Percentiles rank a stretch among this genome's conserved stretches.
Conservation (phyloP, 1,140 invertebrate species). For the Neelides sp. region DNA sequence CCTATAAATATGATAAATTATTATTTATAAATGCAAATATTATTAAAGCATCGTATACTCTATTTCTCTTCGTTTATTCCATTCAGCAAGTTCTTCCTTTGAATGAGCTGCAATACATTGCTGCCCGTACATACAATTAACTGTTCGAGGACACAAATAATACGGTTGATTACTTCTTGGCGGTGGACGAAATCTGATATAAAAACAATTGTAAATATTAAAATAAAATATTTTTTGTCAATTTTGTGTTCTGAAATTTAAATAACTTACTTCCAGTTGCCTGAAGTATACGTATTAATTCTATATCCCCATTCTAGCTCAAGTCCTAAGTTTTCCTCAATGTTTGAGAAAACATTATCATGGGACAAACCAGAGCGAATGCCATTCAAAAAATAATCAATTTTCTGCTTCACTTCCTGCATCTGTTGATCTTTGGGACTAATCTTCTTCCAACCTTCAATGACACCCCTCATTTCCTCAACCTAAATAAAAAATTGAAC, state of each 20-base stretch:
- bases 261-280: conserved; percentile 20
- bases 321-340: conserved; percentile 16
- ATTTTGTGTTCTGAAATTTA: background rate
- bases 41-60: too few relatives aligned
- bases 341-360: conserved; percentile 11
- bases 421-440: conserved; percentile 7
- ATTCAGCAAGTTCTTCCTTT: conserved; percentile 20
- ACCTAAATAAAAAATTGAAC: conserved; percentile 3
- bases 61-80: conserved; percentile 12
- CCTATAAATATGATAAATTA: too few relatives aligned
- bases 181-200: conserved; percentile 17
- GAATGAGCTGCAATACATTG: conserved; percentile 25
- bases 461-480: conserved; percentile 14
- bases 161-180: conserved; percentile 17
- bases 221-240: background rate
- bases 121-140: conserved; percentile 17
- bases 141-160: conserved; percentile 18
- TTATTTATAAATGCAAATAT: too few relatives aligned
- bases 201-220: background rate
- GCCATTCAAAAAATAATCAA: conserved; percentile 12
- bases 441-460: conserved; percentile 18
- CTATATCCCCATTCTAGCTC: conserved; percentile 9
- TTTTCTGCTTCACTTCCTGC: conserved; percentile 13
- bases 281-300: background rate
- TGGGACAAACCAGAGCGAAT: conserved; percentile 17